A percentile compares a stretch with the other conserved stretches of the same genome.
phyloP scores from a whole-genome alignment of 2,888 invertebrate genomes.

The Drosophila paranaensis region DNA sequence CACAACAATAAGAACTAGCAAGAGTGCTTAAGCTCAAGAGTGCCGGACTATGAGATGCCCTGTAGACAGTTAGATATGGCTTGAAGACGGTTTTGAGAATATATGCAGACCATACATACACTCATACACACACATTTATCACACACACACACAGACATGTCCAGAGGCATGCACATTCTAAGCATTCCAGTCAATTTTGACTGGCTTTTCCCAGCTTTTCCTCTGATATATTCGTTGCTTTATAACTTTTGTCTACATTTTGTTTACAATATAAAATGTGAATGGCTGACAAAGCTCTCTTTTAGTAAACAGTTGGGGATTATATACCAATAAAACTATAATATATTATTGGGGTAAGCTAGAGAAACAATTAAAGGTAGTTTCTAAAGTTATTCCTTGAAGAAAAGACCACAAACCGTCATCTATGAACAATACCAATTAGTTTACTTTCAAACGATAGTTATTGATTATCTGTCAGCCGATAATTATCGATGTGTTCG shows the following conservation, averaged over 20 bases:
- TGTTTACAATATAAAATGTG: background rate
- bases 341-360: background rate
- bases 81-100: no score
- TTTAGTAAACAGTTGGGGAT: background rate
- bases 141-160: background rate
- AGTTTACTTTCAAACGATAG: background rate
- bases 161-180: background rate
- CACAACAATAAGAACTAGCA: constrained; percentile 31
- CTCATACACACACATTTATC: background rate
- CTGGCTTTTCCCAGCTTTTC: no score
- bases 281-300: background rate
- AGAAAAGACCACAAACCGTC: no score
- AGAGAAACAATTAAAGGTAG: background rate
- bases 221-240: background rate
- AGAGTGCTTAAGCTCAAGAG: background rate
- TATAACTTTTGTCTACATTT: background rate
- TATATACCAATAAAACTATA: background rate
- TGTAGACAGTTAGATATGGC: background rate
- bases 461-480: background rate
- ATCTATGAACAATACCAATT: background rate
- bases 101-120: background rate
- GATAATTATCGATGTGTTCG: background rate
- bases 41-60: constrained; percentile 10
- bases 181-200: background rate
- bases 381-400: background rate